phyloP scores from a whole-genome alignment of 2,888 invertebrate genomes.

The Thelaira solivaga region DNA sequence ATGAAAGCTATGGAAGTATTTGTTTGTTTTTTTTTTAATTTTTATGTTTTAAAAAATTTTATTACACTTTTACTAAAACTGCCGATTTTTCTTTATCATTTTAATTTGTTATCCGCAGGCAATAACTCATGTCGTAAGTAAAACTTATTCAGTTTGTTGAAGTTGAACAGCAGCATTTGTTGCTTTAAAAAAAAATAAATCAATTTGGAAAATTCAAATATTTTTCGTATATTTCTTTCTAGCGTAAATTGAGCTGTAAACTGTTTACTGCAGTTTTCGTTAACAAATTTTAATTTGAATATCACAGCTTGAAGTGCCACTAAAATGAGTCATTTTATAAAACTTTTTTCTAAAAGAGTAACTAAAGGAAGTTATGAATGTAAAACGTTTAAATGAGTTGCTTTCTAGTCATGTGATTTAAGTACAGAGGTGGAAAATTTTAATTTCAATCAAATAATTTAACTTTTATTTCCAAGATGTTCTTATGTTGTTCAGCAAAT shows the following conservation, averaged over 20 bases:
- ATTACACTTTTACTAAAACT: neutral
- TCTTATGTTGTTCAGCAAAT: too few relatives aligned
- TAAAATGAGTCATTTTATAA: neutral
- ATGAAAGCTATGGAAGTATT: conserved; percentile 1
- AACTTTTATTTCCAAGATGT: too few relatives aligned
- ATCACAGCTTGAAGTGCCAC: neutral
- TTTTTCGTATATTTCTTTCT: neutral
- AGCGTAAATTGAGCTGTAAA: too few relatives aligned
- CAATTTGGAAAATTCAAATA: neutral
- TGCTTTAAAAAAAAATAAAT: conserved; percentile 5
- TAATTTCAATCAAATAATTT: too few relatives aligned
- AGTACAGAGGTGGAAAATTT: too few relatives aligned
- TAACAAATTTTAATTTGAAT: too few relatives aligned
- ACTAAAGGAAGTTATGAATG: too few relatives aligned
- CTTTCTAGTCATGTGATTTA: too few relatives aligned
- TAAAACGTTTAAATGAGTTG: too few relatives aligned
- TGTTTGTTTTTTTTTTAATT: too few relatives aligned
- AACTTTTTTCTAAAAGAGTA: too few relatives aligned
- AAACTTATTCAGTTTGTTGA: neutral
- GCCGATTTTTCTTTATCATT: conserved; percentile 1
- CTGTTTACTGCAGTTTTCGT: too few relatives aligned
- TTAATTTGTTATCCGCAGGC: conserved; percentile 49
- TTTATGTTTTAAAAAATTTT: neutral
- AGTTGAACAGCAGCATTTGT: neutral
- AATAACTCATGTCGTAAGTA: conserved; percentile 52